Percentiles rank a stretch among this genome's conserved stretches.
These are phyloP conservation scores for Agrilus cyanescens DNA, from an alignment of 2,888 invertebrate species.

Conservation along the genomic window DNA sequence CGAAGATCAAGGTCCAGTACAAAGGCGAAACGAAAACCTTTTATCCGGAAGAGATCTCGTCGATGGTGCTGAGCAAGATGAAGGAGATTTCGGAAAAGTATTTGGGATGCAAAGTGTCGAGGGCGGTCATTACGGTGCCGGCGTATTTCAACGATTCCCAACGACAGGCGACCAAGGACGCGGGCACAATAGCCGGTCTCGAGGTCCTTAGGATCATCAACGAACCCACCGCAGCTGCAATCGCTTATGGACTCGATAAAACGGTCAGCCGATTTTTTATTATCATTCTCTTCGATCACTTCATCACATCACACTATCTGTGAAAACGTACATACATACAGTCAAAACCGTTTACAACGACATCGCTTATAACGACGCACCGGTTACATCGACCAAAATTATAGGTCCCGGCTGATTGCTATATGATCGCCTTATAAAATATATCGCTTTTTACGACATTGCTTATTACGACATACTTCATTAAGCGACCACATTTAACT, in stretches of 20 bases:
- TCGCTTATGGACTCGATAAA: conserved; percentile 48
- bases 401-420: too few species aligned
- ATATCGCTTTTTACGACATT: too few species aligned
- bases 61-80: conserved; percentile 51
- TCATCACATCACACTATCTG: too few species aligned
- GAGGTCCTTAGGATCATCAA: conserved; percentile 53
- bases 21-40: conserved; percentile 36
- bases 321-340: too few species aligned
- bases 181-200: conserved; percentile 48
- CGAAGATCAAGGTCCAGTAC: conserved; percentile 32
- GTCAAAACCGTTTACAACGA: too few species aligned
- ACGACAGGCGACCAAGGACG: conserved; percentile 57
- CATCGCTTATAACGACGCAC: too few species aligned
- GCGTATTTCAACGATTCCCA: conserved; percentile 57
- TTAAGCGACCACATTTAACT: too few species aligned
- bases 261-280: conserved; percentile 21
- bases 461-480: too few species aligned
- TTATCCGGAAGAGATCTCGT: conserved; percentile 40
- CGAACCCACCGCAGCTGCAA: conserved; percentile 55
- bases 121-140: conserved; percentile 46
- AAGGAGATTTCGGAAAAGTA: conserved; percentile 41
- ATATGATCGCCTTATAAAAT: too few species aligned
- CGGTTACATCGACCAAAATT: too few species aligned
- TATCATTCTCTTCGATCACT: too few species aligned
- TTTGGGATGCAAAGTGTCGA: conserved; percentile 32